Percentiles rank a stretch among this genome's conserved stretches.
Conservation (phyloP, 2,113 vertebrate species). For the Catagonus wagneri region DNA sequence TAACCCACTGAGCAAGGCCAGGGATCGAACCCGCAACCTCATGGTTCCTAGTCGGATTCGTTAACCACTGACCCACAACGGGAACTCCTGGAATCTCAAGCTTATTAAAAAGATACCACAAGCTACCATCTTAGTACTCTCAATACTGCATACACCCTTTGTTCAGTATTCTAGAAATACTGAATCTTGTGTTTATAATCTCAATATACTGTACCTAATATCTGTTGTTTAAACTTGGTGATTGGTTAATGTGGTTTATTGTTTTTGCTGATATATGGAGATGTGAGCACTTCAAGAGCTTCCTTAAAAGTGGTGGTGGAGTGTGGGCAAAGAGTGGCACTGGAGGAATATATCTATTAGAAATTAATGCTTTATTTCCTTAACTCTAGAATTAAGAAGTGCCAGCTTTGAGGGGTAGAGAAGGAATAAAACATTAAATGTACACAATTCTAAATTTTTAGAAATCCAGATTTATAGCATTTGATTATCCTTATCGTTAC, state of each 20-base stretch:
- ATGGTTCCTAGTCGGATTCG: too few species aligned
- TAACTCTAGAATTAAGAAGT: slow-evolving; percentile 41
- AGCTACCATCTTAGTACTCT: neutral
- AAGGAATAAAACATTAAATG: slow-evolving; percentile 24
- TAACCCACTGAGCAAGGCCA: too few species aligned
- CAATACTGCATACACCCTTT: neutral
- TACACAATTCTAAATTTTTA: neutral
- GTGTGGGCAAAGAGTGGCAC: neutral
- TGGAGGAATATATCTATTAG: slow-evolving; percentile 18
- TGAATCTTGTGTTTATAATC: neutral
- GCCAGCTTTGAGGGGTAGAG: neutral
- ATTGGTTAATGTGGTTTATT: slow-evolving; percentile 28
- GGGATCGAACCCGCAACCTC: too few species aligned
- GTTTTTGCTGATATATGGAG: neutral
- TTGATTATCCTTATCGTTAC: neutral
- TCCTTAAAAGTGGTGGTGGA: slow-evolving; percentile 24
- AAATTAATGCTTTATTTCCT: slow-evolving; percentile 32
- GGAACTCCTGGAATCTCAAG: too few species aligned
- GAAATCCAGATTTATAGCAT: neutral
- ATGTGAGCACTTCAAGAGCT: slow-evolving; percentile 49
- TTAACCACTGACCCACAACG: too few species aligned
- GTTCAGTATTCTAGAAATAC: slow-evolving; percentile 41
- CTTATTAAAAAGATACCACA: neutral
- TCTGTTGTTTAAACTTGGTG: slow-evolving; percentile 39
- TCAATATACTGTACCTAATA: neutral